These are phyloP conservation scores for Polypedilum pembai DNA, from an alignment of 1,140 invertebrate species.

Conservation along the genomic window DNA sequence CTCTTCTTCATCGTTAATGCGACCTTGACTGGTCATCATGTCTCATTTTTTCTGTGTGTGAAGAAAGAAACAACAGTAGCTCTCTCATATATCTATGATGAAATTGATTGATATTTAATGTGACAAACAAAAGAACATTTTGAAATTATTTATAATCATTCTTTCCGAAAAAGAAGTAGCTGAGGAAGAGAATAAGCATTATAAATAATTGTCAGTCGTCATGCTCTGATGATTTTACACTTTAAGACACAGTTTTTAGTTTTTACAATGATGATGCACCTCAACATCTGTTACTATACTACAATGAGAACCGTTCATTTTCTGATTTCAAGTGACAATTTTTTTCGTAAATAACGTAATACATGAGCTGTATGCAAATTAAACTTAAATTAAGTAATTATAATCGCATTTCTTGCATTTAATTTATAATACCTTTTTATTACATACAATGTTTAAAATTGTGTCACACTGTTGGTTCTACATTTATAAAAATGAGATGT, in stretches of 20 bases:
- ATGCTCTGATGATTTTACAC: neutral
- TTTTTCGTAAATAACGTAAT: neutral
- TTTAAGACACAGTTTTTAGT: slow-evolving; percentile 8
- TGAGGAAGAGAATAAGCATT: slow-evolving; percentile 11
- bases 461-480: too few species aligned
- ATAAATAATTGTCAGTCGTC: neutral
- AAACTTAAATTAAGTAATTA: neutral
- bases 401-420: neutral
- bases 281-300: neutral
- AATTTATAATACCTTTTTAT: neutral
- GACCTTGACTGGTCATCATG: neutral
- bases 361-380: slow-evolving; percentile 16
- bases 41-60: neutral
- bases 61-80: neutral
- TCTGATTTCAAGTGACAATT: neutral
- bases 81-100: neutral
- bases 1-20: neutral
- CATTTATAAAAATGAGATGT: neutral
- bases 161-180: neutral
- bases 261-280: neutral
- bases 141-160: neutral
- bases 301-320: slow-evolving; percentile 1
- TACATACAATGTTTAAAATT: neutral
- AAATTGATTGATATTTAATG: neutral
- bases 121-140: neutral